Conservation (phyloP, 30 jellyfish, hydroid and myxozoan genomes). For the Clytia hemisphaerica region DNA sequence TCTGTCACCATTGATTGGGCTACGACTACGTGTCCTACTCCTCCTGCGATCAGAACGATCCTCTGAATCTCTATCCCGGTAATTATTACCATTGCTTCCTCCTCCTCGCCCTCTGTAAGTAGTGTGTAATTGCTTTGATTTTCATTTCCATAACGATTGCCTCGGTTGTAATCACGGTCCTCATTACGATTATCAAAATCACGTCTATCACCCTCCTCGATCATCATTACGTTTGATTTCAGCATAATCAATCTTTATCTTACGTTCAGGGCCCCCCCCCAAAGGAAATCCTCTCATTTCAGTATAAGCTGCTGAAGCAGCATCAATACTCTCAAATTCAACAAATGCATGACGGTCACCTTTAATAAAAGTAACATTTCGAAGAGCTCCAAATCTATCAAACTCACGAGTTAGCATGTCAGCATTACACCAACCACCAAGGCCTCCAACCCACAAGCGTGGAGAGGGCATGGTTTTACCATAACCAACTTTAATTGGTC, state of each 20-base stretch:
- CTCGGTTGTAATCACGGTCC: slow-evolving; percentile 49
- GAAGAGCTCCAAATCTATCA: slow-evolving; percentile 94
- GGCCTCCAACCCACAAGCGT: slow-evolving; percentile 95
- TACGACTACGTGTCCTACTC: slow-evolving; percentile 77
- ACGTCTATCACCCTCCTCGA: slow-evolving; percentile 37
- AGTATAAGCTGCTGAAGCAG: slow-evolving; percentile 93
- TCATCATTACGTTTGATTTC: slow-evolving; percentile 66
- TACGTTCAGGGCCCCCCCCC: slow-evolving; percentile 84
- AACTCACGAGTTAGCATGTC: slow-evolving; percentile 92
- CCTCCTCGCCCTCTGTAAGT: slow-evolving; percentile 49
- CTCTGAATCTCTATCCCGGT: no score
- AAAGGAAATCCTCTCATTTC: slow-evolving; percentile 97
- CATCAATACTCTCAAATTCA: slow-evolving; percentile 89
- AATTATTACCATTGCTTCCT: slow-evolving; percentile 29
- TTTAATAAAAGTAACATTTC: slow-evolving; percentile 66
- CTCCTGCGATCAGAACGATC: slow-evolving; percentile 57
- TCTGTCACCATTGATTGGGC: slow-evolving; percentile 73
- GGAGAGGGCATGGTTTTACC: slow-evolving; percentile 89
- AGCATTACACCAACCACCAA: slow-evolving; percentile 82
- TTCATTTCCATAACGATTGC: slow-evolving; percentile 30
- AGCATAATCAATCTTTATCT: slow-evolving; percentile 91
- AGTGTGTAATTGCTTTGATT: slow-evolving; percentile 40
- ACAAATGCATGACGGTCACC: slow-evolving; percentile 76
- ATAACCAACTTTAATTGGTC: slow-evolving; percentile 84
- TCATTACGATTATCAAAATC: slow-evolving; percentile 60